Conservation (phyloP, 2,113 vertebrate genomes). For the Muntiacus reevesi region DNA sequence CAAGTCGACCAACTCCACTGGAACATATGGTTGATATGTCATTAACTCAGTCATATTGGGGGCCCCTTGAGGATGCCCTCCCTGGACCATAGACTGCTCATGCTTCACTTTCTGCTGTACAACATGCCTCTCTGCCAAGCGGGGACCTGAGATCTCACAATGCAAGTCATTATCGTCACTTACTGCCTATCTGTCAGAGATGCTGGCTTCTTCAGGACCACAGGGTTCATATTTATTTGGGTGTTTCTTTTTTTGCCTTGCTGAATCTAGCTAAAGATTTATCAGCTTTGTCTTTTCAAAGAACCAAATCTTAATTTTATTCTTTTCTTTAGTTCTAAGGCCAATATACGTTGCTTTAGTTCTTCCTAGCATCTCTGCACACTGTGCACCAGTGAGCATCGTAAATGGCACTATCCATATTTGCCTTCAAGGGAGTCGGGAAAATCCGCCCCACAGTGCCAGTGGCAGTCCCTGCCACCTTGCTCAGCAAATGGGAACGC, state of each 20-base stretch:
- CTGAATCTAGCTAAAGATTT: not conserved
- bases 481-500: not conserved
- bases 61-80: not conserved
- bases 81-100: too few relatives aligned
- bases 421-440: not conserved
- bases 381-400: fast-evolving
- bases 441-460: not conserved
- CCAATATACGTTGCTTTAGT: too few relatives aligned
- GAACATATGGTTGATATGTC: not conserved
- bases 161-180: not conserved
- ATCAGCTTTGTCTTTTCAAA: not conserved
- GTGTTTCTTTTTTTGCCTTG: not conserved
- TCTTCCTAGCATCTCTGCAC: not conserved
- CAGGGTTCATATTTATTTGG: not conserved
- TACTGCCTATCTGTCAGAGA: not conserved
- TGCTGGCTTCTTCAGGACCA: not conserved
- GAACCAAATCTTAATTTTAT: not conserved
- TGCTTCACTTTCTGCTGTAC: not conserved
- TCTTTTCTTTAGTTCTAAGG: not conserved
- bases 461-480: not conserved
- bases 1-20: not conserved
- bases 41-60: not conserved
- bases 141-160: not conserved
- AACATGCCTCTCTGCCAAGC: not conserved
- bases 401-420: fast-evolving